phyloP scores from a whole-genome alignment of 2,797 vertebrate species.

The Valencia hispanica region DNA sequence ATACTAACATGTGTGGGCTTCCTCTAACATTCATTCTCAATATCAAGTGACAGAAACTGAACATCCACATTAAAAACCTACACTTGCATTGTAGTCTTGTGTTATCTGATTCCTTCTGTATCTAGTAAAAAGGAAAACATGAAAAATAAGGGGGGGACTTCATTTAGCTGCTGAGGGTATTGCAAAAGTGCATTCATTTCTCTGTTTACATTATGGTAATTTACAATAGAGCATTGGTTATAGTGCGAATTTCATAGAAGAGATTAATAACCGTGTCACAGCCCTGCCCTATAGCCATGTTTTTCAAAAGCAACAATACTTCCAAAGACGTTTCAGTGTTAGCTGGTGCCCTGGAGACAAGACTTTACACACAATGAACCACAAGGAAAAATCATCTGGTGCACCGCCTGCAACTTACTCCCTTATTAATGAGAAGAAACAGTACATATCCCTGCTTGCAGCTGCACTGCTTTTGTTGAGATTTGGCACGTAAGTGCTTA shows the following conservation, averaged over 20 bases:
- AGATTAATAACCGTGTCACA: constrained; percentile 59
- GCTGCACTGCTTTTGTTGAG: constrained; percentile 41
- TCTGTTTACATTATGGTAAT: constrained; percentile 56
- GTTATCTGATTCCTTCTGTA: constrained; percentile 4
- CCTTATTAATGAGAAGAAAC: constrained; percentile 39
- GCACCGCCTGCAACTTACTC: constrained; percentile 51
- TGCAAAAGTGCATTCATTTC: constrained; percentile 26
- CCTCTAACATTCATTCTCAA: neutral
- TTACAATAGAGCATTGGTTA: constrained; percentile 34
- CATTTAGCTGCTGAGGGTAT: constrained; percentile 25
- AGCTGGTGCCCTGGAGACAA: constrained; percentile 58
- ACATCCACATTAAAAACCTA: neutral
- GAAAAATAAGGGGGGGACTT: constrained; percentile 8
- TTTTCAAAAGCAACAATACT: constrained; percentile 68
- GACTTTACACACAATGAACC: constrained; percentile 61
- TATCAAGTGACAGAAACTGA: neutral
- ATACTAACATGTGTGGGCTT: neutral
- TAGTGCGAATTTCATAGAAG: constrained; percentile 51
- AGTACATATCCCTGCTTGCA: constrained; percentile 15
- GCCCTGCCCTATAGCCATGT: constrained; percentile 48
- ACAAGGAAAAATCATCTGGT: constrained; percentile 67
- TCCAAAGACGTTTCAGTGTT: constrained; percentile 70
- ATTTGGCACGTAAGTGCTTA: constrained; percentile 37
- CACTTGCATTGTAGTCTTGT: neutral
- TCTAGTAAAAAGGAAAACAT: constrained; percentile 14